Conservation (phyloP, 2,797 vertebrate species). For the Kryptolebias ocellatus region DNA sequence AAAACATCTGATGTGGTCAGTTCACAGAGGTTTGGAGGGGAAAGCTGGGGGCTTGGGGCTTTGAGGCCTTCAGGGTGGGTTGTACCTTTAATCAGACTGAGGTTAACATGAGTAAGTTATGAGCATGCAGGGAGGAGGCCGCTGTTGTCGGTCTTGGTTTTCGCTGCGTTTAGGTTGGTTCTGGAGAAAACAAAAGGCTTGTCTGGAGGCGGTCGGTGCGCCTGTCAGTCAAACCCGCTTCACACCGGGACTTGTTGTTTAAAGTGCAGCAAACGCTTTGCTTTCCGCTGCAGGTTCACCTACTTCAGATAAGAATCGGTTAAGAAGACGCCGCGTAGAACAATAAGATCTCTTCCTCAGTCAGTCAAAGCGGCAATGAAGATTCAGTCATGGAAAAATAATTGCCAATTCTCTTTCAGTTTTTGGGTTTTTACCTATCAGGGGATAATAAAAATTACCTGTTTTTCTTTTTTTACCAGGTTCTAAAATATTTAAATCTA, state of each 20-base stretch:
- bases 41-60: constrained; percentile 32
- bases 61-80: constrained; percentile 42
- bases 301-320: constrained; percentile 8
- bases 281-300: not conserved
- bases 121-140: constrained; percentile 11
- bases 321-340: not conserved
- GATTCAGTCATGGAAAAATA: not conserved
- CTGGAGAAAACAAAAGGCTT: constrained; percentile 12
- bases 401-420: no score
- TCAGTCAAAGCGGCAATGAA: not conserved
- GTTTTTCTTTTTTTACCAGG: no score
- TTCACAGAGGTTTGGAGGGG: constrained; percentile 36
- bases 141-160: constrained; percentile 17
- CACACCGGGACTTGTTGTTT: constrained; percentile 9
- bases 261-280: constrained; percentile 9
- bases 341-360: not conserved
- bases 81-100: constrained; percentile 54
- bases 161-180: constrained; percentile 22
- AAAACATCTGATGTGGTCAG: constrained; percentile 69
- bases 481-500: no score
- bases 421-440: no score
- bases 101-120: constrained; percentile 19
- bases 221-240: constrained; percentile 18
- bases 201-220: not conserved
- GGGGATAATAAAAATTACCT: no score